These are phyloP conservation scores for Ceratina australensis DNA, from an alignment of 1,140 invertebrate genomes.

Conservation along the genomic window DNA sequence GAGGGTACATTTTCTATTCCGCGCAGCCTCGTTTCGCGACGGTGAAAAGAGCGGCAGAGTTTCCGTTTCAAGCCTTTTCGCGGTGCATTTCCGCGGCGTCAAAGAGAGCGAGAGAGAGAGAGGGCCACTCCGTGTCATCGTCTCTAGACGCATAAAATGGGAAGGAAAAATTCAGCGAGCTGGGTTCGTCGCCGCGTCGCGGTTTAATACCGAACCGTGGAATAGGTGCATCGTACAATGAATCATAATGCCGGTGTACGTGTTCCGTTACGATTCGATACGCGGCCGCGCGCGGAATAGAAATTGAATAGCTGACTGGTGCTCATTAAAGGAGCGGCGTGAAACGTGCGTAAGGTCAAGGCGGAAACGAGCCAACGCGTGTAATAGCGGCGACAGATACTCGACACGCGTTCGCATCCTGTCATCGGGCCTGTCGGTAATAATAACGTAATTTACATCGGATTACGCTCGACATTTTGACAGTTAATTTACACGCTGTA, in stretches of 20 bases:
- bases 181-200: not conserved
- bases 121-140: not conserved
- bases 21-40: not conserved
- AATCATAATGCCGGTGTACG: slow-evolving; percentile 33
- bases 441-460: too few relatives aligned
- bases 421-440: not conserved
- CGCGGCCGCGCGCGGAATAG: slow-evolving; percentile 30
- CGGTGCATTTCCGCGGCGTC: slow-evolving; percentile 16
- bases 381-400: not conserved
- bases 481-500: too few relatives aligned
- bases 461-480: not conserved
- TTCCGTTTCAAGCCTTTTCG: slow-evolving; percentile 20
- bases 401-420: not conserved
- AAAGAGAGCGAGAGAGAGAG: slow-evolving; percentile 16
- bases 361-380: slow-evolving; percentile 1
- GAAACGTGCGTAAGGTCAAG: slow-evolving; percentile 57
- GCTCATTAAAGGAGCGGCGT: slow-evolving; percentile 36
- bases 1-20: not conserved
- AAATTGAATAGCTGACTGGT: slow-evolving; percentile 43
- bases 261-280: slow-evolving; percentile 53
- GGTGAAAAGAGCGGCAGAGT: slow-evolving; percentile 1
- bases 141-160: too few relatives aligned
- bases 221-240: slow-evolving; percentile 11
- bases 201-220: slow-evolving; percentile 30
- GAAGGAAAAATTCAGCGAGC: slow-evolving; percentile 8